Conservation (phyloP, 2,113 vertebrate genomes). For the Cololabis saira region DNA sequence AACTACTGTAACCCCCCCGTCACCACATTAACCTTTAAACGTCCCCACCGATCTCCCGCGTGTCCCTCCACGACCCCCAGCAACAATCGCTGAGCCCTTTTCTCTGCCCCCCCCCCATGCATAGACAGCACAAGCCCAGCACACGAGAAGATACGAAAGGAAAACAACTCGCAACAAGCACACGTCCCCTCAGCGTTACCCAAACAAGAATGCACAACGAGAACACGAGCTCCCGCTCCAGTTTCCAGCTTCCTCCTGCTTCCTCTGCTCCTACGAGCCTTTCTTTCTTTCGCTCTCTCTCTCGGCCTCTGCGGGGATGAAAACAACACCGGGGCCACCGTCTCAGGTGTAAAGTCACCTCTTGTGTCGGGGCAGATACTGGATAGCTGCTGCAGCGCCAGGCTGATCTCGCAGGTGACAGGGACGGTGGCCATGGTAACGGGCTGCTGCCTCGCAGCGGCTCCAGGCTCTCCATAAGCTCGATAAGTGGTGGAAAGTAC, state of each 20-base stretch:
- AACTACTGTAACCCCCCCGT: conserved; percentile 68
- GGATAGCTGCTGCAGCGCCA: conserved; percentile 37
- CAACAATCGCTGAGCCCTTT: conserved; percentile 7
- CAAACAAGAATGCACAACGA: conserved; percentile 50
- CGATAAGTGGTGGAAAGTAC: conserved; percentile 38
- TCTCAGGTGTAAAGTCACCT: conserved; percentile 63
- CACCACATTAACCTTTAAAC: conserved; percentile 60
- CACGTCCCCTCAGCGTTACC: conserved; percentile 39
- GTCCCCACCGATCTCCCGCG: conserved; percentile 35
- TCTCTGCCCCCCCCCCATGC: conserved; percentile 15
- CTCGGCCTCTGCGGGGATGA: conserved; percentile 21
- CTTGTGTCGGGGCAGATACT: conserved; percentile 42
- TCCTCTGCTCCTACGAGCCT: conserved; percentile 8
- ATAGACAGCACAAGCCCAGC: conserved; percentile 26
- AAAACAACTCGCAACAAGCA: conserved; percentile 50
- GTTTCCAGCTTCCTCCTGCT: conserved; percentile 36
- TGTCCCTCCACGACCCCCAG: conserved; percentile 21
- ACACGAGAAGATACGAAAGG: conserved; percentile 33
- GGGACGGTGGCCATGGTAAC: conserved; percentile 74
- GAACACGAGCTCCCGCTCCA: conserved; percentile 60
- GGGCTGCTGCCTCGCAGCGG: conserved; percentile 50
- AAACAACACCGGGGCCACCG: conserved; percentile 31
- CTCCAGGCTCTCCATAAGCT: conserved; percentile 52
- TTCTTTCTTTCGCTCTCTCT: conserved; percentile 33
- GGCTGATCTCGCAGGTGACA: conserved; percentile 60